These are phyloP conservation scores for Leptinotarsa defecta DNA, from an alignment of 1,140 invertebrate genomes.

Conservation along the genomic window DNA sequence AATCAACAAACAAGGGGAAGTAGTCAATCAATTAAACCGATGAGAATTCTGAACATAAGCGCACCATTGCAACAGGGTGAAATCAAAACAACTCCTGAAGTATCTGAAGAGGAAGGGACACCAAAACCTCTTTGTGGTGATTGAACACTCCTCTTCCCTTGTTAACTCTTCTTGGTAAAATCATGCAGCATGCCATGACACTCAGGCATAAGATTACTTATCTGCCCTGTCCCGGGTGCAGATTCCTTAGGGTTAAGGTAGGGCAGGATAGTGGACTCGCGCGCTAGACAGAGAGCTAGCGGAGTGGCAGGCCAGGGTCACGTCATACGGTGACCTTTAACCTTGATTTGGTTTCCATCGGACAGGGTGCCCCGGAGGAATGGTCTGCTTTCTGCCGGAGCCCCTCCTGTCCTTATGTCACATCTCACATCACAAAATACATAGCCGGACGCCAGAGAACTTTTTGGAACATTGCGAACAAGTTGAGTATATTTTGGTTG, in stretches of 20 bases:
- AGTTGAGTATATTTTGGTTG: too few species aligned
- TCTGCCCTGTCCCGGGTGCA: slow-evolving; percentile 46
- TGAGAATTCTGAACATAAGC: too few species aligned
- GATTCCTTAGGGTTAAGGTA: slow-evolving; percentile 32
- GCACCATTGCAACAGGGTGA: too few species aligned
- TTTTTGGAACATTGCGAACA: too few species aligned
- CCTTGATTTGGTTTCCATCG: slow-evolving; percentile 77
- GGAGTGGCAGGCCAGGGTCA: slow-evolving; percentile 60
- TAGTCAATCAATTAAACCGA: too few species aligned
- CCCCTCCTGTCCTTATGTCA: slow-evolving; percentile 33
- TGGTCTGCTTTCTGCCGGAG: slow-evolving; percentile 28
- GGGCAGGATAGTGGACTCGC: slow-evolving; percentile 45
- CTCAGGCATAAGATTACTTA: slow-evolving; percentile 47
- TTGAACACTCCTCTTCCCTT: too few species aligned
- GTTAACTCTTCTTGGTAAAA: background rate
- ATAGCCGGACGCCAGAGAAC: too few species aligned
- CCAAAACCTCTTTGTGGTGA: too few species aligned
- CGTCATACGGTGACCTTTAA: slow-evolving; percentile 69
- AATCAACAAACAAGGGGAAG: too few species aligned
- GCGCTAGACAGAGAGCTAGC: slow-evolving; percentile 46
- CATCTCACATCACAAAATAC: slow-evolving; percentile 29
- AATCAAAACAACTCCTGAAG: too few species aligned
- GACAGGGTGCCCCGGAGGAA: slow-evolving; percentile 50
- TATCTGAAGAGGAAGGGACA: too few species aligned
- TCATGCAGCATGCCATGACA: slow-evolving; percentile 50